These are phyloP conservation scores for Chelon auratus DNA, from an alignment of 2,797 vertebrate species.

Conservation along the genomic window DNA sequence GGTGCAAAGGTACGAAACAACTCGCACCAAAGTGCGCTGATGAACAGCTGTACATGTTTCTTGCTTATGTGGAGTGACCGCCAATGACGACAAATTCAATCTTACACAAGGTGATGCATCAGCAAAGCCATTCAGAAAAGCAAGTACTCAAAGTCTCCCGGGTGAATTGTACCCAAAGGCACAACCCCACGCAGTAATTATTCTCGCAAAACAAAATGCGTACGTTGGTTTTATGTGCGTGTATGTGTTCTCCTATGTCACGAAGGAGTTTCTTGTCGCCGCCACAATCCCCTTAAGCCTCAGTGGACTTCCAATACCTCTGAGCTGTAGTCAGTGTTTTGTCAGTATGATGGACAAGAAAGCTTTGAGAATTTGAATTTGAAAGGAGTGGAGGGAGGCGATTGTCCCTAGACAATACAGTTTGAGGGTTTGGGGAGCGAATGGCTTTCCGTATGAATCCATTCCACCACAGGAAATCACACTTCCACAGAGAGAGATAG, in stretches of 20 bases:
- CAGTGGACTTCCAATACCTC: slow-evolving; percentile 39
- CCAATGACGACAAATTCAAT: slow-evolving; percentile 6
- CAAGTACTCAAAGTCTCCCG: slow-evolving; percentile 8
- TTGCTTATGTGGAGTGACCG: slow-evolving; percentile 8
- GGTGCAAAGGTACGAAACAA: background rate
- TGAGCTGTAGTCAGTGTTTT: slow-evolving; percentile 36
- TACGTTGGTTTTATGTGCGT: background rate
- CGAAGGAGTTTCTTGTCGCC: slow-evolving; percentile 4
- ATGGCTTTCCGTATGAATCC: slow-evolving; percentile 44
- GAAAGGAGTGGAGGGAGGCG: slow-evolving; percentile 50
- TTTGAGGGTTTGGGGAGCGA: slow-evolving; percentile 45
- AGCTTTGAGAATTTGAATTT: slow-evolving; percentile 66
- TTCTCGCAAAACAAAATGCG: slow-evolving; percentile 18
- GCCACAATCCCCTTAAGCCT: slow-evolving; percentile 16
- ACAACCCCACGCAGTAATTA: slow-evolving; percentile 22
- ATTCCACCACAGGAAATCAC: slow-evolving; percentile 48
- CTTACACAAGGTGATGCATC: slow-evolving; percentile 3
- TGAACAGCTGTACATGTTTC: background rate
- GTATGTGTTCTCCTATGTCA: slow-evolving; percentile 5
- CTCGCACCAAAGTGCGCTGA: background rate
- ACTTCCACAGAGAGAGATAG: slow-evolving; percentile 39
- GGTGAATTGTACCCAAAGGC: slow-evolving; percentile 3
- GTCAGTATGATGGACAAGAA: slow-evolving; percentile 55
- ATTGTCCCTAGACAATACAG: slow-evolving; percentile 63
- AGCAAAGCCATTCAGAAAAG: slow-evolving; percentile 25